phyloP scores from a whole-genome alignment of 2,113 vertebrate genomes.

The Lophochroa leadbeateri region DNA sequence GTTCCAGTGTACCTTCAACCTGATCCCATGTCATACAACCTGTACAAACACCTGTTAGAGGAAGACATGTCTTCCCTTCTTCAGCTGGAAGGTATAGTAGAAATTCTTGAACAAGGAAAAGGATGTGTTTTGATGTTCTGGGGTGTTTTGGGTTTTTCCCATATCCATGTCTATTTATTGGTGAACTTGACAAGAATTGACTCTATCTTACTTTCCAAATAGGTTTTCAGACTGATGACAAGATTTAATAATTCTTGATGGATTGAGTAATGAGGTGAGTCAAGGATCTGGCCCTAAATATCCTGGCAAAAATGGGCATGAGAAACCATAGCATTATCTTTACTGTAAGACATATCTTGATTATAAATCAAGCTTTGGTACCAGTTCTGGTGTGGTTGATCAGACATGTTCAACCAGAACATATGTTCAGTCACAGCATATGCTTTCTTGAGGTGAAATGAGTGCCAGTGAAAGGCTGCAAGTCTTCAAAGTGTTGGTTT shows the following conservation, averaged over 20 bases:
- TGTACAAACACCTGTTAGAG: neutral
- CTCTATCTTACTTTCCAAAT: neutral
- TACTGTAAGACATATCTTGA: neutral
- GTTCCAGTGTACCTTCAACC: neutral
- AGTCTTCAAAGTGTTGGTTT: constrained; percentile 32
- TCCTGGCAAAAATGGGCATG: neutral
- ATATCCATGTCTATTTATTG: neutral
- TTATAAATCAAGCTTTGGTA: neutral
- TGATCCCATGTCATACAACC: neutral
- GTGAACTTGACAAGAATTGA: neutral
- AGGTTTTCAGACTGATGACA: neutral
- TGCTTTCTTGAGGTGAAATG: neutral
- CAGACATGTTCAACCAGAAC: neutral
- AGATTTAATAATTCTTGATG: neutral
- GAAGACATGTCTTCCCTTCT: neutral
- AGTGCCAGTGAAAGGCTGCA: neutral
- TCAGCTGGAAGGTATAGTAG: neutral
- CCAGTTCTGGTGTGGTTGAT: neutral
- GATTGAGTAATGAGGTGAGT: neutral
- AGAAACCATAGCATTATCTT: neutral
- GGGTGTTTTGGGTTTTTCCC: neutral
- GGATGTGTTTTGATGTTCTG: neutral
- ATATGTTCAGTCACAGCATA: neutral
- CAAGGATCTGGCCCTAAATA: neutral
- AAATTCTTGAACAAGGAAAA: neutral